Evolutionary conservation across 2,797 vertebrate genomes (phyloP).

Genomic region (Hozukius guyotensis): DNA sequence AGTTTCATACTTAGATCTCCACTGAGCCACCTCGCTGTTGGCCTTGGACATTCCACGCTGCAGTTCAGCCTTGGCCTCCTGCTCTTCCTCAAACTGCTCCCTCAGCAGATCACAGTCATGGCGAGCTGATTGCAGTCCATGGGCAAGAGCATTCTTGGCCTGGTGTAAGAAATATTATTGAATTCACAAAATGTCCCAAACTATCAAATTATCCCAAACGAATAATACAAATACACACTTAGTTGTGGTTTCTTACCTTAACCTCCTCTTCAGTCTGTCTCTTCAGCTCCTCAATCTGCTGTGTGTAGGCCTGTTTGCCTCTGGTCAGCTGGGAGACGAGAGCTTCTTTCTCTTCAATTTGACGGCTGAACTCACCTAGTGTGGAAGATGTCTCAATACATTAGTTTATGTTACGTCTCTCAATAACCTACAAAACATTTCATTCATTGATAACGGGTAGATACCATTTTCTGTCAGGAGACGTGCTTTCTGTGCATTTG

Average conservation of each 20-base stretch:
- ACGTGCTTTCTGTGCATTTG: conserved; percentile 86
- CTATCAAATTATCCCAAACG: not conserved
- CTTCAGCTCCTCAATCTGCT: conserved; percentile 92
- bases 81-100: no score
- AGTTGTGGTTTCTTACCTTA: conserved; percentile 54
- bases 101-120: no score
- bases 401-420: not conserved
- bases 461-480: conserved; percentile 90
- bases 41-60: conserved; percentile 89
- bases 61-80: no score
- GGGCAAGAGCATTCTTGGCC: conserved; percentile 90
- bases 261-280: conserved; percentile 85
- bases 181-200: not conserved
- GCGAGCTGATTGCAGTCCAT: conserved; percentile 82
- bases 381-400: not conserved
- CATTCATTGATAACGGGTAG: not conserved
- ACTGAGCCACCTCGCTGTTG: conserved; percentile 90
- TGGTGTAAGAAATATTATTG: conserved; percentile 60
- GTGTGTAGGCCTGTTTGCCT: conserved; percentile 89
- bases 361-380: conserved; percentile 86
- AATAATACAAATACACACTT: not conserved
- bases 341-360: conserved; percentile 89
- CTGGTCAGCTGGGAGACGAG: conserved; percentile 90
- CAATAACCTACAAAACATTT: not conserved
- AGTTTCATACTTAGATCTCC: conserved; percentile 89